These are phyloP conservation scores for Apogon talboti DNA, from an alignment of 2,797 vertebrate species.

Conservation along the genomic window DNA sequence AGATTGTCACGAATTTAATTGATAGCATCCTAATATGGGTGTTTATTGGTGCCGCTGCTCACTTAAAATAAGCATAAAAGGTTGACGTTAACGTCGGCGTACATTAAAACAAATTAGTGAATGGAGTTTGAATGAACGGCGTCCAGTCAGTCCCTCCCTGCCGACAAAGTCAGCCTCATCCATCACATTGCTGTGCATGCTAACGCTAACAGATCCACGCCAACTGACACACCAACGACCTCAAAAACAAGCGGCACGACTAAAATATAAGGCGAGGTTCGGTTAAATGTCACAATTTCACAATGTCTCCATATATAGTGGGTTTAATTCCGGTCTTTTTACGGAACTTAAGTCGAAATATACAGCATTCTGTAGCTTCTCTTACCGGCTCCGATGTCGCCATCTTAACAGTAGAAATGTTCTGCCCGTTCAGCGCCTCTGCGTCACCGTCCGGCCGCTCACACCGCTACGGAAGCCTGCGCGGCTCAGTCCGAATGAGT, in stretches of 20 bases:
- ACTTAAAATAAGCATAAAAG: accelerated
- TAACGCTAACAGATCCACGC: conserved; percentile 74
- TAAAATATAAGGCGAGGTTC: not conserved
- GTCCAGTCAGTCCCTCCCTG: conserved; percentile 69
- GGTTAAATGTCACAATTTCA: not conserved
- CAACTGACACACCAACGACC: conserved; percentile 12
- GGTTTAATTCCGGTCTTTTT: not conserved
- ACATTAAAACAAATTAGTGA: conserved; percentile 16
- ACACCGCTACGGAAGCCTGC: conserved; percentile 69
- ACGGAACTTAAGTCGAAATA: conserved; percentile 1
- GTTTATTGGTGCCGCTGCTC: not conserved
- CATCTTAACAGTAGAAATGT: conserved; percentile 85
- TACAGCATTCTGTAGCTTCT: conserved; percentile 40
- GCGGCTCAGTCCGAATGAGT: not conserved
- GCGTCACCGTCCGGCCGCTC: conserved; percentile 78
- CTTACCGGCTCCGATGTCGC: conserved; percentile 91
- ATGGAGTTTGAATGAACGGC: conserved; percentile 68
- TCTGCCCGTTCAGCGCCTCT: conserved; percentile 77
- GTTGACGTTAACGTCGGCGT: not conserved
- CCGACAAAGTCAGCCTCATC: conserved; percentile 74
- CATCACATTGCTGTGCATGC: conserved; percentile 70
- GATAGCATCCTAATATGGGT: not conserved
- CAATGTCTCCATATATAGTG: too few relatives aligned
- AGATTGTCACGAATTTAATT: conserved; percentile 28
- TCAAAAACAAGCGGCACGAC: not conserved